Conservation (phyloP, 2,888 invertebrate genomes). For the Germaria angustata region DNA sequence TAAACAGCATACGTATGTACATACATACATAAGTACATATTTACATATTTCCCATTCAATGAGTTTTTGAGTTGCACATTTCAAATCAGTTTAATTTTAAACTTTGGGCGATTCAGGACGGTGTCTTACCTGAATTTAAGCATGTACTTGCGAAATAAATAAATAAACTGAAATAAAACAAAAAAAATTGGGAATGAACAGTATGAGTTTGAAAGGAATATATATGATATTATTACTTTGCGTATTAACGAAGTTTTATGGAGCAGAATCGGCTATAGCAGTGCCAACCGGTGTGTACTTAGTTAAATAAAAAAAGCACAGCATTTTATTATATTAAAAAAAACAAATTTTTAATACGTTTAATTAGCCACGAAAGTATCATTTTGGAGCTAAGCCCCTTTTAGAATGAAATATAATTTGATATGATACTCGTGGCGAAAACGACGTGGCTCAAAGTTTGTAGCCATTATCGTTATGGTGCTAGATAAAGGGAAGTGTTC, state of each 20-base stretch:
- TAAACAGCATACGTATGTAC: neutral
- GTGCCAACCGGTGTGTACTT: constrained; percentile 53
- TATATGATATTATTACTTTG: constrained; percentile 19
- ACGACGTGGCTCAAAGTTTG: no score
- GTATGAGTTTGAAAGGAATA: constrained; percentile 28
- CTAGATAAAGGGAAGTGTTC: no score
- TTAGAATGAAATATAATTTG: no score
- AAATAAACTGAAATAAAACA: neutral
- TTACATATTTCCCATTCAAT: neutral
- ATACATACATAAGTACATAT: no score
- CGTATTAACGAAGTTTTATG: neutral
- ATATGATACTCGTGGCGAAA: no score
- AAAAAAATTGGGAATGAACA: neutral
- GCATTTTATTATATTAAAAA: no score
- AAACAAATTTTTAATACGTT: no score
- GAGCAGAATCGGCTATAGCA: neutral
- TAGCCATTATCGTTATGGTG: no score
- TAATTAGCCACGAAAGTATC: no score
- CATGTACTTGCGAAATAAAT: neutral
- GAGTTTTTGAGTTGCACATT: neutral
- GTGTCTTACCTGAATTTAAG: neutral
- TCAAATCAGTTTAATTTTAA: neutral
- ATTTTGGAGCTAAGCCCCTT: no score
- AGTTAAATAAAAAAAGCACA: neutral
- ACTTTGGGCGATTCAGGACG: constrained; percentile 4